Evolutionary conservation across 2,888 invertebrate genomes (phyloP), one percentile per base, ranked within the genome.

Genomic region (Gnatocerus cornutus): DNA sequence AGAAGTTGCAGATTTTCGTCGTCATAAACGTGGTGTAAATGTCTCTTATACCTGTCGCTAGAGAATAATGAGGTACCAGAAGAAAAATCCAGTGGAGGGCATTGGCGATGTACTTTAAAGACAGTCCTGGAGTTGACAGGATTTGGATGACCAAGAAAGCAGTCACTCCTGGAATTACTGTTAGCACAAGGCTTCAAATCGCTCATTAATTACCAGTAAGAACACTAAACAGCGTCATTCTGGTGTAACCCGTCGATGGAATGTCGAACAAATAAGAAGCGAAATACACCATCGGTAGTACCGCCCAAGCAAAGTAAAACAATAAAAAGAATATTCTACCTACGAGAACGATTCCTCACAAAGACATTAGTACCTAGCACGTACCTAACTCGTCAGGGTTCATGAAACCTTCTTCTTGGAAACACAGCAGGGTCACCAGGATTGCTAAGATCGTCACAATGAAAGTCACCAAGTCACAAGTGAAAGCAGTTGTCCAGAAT

Each of bases 191-290:
- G 4, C 21, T 21, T 21, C 4, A 21, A 1, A 21, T 21, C 2
- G 1, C 4, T 21, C 21, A 4, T 21, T 14, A 12, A 9, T 39
- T 85, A 92, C 94, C 95, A 67, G 91, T 87, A 65, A 95, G 86
- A 8, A 92, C 88, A 77, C 93, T 93, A 39, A 92, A 84, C 77
- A 94, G 89, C 39, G 91, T 90, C 77, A 92, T 86, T 74, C 91
- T 87, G 0, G 92, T 91, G 81, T 92, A 94, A 7, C 94, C 95
- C 0, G 91, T 88, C 0, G 95, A 89, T 0, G 95, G 92, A 6
- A 91, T 89, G 3, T 86, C 86, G 81, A 94, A 94, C 10, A 89
- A 70, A 77, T 90, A 89, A 0, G 94, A 91, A 43, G 89, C 82
- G 5, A 93, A 76, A 80, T 94, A 95, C 73, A 89, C 89, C 30